Conservation (phyloP, 2,888 invertebrate species). For the Molorchus minor region DNA sequence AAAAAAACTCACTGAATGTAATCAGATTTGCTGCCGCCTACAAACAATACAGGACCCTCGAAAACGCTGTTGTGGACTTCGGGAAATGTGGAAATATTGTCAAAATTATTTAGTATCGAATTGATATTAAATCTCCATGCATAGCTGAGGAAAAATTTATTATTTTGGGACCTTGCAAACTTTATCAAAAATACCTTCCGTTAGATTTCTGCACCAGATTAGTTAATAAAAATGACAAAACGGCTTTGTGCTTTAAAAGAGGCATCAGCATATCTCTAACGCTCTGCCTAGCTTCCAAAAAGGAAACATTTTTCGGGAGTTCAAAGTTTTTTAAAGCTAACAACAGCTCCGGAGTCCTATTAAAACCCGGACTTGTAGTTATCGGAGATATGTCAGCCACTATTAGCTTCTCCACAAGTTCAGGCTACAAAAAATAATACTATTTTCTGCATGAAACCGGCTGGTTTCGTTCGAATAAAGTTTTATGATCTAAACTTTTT, state of each 20-base stretch:
- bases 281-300: slow-evolving; percentile 74
- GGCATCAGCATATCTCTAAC: slow-evolving; percentile 72
- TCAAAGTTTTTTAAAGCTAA: slow-evolving; percentile 71
- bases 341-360: slow-evolving; percentile 71
- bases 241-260: slow-evolving; percentile 67
- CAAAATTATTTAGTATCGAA: slow-evolving; percentile 74
- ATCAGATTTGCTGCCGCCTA: slow-evolving; percentile 83
- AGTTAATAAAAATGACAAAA: slow-evolving; percentile 84
- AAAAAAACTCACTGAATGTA: slow-evolving; percentile 73
- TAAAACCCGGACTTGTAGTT: slow-evolving; percentile 69
- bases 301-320: slow-evolving; percentile 69
- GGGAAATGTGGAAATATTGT: slow-evolving; percentile 73
- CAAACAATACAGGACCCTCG: slow-evolving; percentile 79
- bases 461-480: too few species aligned
- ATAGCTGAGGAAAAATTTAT: slow-evolving; percentile 59
- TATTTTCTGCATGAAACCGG: too few species aligned
- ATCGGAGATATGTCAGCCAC: slow-evolving; percentile 80
- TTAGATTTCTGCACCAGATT: slow-evolving; percentile 72
- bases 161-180: background rate
- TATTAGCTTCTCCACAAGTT: slow-evolving; percentile 72
- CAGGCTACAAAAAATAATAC: slow-evolving; percentile 62
- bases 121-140: slow-evolving; percentile 85
- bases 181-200: slow-evolving; percentile 50
- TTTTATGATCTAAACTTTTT: too few species aligned
- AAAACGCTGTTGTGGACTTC: slow-evolving; percentile 53